Base-by-base conservation (phyloP, 2,888 invertebrate species). In the Ecdyonurus torrentis region DNA sequence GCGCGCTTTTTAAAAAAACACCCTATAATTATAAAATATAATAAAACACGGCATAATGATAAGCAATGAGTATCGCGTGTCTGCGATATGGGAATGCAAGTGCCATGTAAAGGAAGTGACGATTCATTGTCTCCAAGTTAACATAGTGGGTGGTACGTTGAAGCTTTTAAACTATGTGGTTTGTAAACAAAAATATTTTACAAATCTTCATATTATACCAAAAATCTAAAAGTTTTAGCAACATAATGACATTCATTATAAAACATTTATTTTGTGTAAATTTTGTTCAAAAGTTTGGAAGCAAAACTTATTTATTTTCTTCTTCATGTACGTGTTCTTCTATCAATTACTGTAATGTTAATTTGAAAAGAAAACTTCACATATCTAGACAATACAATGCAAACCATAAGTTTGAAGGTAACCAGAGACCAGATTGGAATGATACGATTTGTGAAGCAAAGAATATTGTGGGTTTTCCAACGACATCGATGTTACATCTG, bases 381-480 rank as follows among this genome's bases (percentile, higher is more conserved):
- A 61, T 71, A 67, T 63, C 65, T 69, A n/a, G 55, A 69, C 53
- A 61, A 67, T 59, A 66, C 64, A 63, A 68, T 73, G 65, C 2
- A 2, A 7, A 10, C 10, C 5, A 55, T 25, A 74, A 73, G 63
- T 68, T 72, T 20, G 70, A 71, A 10, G 68, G 70, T 59, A 82
- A 77, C 70, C 79, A 83, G 64, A 87, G 87, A 72, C 87, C 89
- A 24, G 90, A 91, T 72, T 95, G 93, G 93, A 92, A 90, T 74
- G 81, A 88, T 68, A 94, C 92, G 2, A 91, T 96, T 5, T 91
- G 90, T 67, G 93, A 95, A 73, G 96, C 95, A 18, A 96, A 96
- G 76, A 93, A 93, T 76, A 89, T 96, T 67, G 95, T 97, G 52
- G 95, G 95, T 1, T 95, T 95, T 76, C 93, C 95, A 7, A 94